Evolutionary conservation across 2,888 invertebrate genomes (phyloP), one percentile per base, ranked within the genome.

Genomic region (Amblyjoppa fuscipennis): DNA sequence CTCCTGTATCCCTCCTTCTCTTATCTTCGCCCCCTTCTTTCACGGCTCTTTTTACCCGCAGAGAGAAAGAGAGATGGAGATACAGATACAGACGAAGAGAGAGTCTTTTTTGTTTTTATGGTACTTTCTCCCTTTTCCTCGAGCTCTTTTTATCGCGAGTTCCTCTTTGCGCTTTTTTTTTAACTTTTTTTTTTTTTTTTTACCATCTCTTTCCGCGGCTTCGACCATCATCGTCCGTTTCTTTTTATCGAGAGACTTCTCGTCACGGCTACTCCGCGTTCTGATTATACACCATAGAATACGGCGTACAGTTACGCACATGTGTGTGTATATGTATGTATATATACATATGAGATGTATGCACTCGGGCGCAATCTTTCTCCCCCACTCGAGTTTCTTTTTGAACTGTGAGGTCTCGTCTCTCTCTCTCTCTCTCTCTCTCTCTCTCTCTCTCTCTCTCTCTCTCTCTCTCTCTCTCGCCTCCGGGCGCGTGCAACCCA

Each of bases 171-270:
- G 11, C 51, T 51, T 76, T 74, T 41, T 75, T 31, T 77, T 7
- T 70, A 66, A 75, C 20, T 20, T 81, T 75, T 78, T 78, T 68
- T 75, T 68, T 75, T 81, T 75, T 78, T 78, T 68, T 76, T 16
- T 41, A 38, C 76, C 49, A 53, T 61, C 68, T 77, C 78, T 81
- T 69, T 81, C 68, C 81, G 79, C 53, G 25, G 66, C 69, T 64
- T 69, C 70, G 25, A 34, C 56, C 76, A 49, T 81, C 59, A 56
- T 71, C 71, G 31, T 59, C 51, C 51, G 71, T 76, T 80, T 69
- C 85, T 83, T 80, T 83, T 85, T 85, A 81, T 85, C 83, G 76
- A 53, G 82, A 82, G 20, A 20, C 20, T 75, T 85, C 85, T 85
- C 85, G 82, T 85, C 85, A 85, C 82, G 71, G 82, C 75, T 85